These are phyloP conservation scores for Drosophila equinoxialis DNA, from an alignment of 1,140 invertebrate species.

Conservation along the genomic window DNA sequence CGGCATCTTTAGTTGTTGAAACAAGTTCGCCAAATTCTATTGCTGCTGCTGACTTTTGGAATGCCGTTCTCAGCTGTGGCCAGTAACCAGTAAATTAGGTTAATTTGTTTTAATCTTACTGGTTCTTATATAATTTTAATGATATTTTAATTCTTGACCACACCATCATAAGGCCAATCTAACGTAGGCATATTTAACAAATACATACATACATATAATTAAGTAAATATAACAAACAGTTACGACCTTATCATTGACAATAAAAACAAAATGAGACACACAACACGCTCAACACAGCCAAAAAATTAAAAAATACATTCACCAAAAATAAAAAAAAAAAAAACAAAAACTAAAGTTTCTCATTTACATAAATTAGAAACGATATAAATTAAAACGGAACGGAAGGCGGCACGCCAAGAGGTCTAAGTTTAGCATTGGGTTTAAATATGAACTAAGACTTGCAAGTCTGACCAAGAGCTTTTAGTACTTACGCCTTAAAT, in stretches of 20 bases:
- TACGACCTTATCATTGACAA: constrained; percentile 54
- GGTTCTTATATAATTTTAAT: constrained; percentile 67
- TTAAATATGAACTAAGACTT: not conserved
- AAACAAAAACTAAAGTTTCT: constrained; percentile 60
- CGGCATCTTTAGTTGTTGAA: constrained; percentile 49
- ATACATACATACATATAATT: constrained; percentile 24
- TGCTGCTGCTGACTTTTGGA: constrained; percentile 26
- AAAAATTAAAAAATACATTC: constrained; percentile 58
- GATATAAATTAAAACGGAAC: constrained; percentile 71
- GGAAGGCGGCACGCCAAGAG: constrained; percentile 41
- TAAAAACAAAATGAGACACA: constrained; percentile 41
- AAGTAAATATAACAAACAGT: constrained; percentile 42
- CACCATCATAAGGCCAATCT: constrained; percentile 28
- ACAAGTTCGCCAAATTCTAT: constrained; percentile 21
- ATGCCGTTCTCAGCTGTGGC: constrained; percentile 32
- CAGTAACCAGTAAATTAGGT: constrained; percentile 65
- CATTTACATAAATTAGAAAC: constrained; percentile 77
- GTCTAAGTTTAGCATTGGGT: not conserved
- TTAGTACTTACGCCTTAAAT: not conserved
- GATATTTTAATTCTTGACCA: constrained; percentile 53
- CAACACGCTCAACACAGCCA: constrained; percentile 35
- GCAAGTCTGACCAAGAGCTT: not conserved
- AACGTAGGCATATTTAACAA: constrained; percentile 37
- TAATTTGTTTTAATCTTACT: constrained; percentile 75
- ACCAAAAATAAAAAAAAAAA: constrained; percentile 36